Conservation (phyloP, 1,140 invertebrate species). For the Pseudobourletiella spinata region DNA sequence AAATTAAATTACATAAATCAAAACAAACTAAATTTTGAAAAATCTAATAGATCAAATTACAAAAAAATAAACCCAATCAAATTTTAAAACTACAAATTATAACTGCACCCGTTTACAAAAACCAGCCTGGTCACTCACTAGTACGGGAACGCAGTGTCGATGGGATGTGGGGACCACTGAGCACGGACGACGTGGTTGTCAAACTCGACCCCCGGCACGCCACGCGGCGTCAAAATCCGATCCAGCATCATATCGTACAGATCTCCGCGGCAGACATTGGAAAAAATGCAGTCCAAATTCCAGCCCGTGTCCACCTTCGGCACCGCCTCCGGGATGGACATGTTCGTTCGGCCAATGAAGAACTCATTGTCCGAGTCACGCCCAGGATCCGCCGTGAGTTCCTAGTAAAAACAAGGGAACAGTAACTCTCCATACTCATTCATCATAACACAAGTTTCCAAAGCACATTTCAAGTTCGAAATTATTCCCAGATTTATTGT, state of each 20-base stretch:
- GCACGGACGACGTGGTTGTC: conserved; percentile 14
- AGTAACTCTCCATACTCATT: too few relatives aligned
- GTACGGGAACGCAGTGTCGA: not conserved
- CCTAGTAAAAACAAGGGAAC: not conserved
- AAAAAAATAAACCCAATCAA: too few relatives aligned
- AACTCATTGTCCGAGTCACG: not conserved
- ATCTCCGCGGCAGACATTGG: not conserved
- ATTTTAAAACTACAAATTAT: too few relatives aligned
- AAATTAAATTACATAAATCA: too few relatives aligned
- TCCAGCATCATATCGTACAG: conserved; percentile 12
- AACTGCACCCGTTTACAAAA: too few relatives aligned
- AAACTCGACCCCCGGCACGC: conserved; percentile 15
- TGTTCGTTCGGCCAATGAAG: not conserved
- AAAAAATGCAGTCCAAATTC: not conserved
- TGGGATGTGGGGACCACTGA: conserved; percentile 11
- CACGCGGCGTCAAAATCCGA: conserved; percentile 17
- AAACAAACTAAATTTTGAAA: too few relatives aligned
- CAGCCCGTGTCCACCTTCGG: not conserved
- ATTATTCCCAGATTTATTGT: too few relatives aligned
- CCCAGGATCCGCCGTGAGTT: not conserved
- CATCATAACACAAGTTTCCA: too few relatives aligned
- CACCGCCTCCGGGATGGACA: not conserved
- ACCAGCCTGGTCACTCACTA: not conserved
- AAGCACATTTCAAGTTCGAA: too few relatives aligned
- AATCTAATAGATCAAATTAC: too few relatives aligned